Base-by-base conservation (phyloP, 2,888 invertebrate genomes). In the Fragum fragum region DNA sequence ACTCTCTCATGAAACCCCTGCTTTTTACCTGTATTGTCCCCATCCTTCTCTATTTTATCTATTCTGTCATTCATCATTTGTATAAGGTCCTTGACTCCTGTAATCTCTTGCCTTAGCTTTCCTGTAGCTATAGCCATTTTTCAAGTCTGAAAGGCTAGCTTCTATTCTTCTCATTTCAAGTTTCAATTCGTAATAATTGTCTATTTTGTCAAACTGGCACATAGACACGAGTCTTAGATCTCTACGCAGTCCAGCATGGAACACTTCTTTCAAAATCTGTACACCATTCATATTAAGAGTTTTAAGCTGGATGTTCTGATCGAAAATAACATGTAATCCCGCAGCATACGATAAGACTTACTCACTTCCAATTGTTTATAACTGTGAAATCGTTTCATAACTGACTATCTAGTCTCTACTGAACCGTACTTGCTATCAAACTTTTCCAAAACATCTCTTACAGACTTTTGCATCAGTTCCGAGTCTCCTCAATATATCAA, bases 91-190 rank as follows among this genome's bases (percentile, higher is more conserved):
- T 59, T 76, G 6, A 76, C 52, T 23, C 71, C 70, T 29, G n/a
- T 3, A 1, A 61, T 28, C 52, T 70, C 70, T 26, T 11, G 23
- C 7, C 29, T 61, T 9, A 39, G 23, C 14, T 47, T 59, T 1
- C 26, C 47, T 18, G 39, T 42, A 11, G 36, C n/a, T 0, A 57
- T 23, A 23, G 70, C 39, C 1, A 71, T 61, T n/a, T 71, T 59
- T 23, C 76, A 76, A 21, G 57, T 61, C n/a, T 23, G 14, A 11
- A 18, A 32, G 1, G 14, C n/a, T 57, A 52, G 61, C 7, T 61
- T 76, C 71, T 32, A 76, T 28, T 47, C 68, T 77, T n/a, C 72
- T 39, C 16, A 77, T 16, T 63, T 77, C 76, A 2, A 26, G 16
- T 26, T 71, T 70, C 14, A 71, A 61, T 16, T 23, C n/a, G 18